A percentile compares a stretch with the other conserved stretches of the same genome.
These are phyloP conservation scores for Drosophila hamatofila DNA, from an alignment of 2,888 invertebrate genomes.

Conservation along the genomic window DNA sequence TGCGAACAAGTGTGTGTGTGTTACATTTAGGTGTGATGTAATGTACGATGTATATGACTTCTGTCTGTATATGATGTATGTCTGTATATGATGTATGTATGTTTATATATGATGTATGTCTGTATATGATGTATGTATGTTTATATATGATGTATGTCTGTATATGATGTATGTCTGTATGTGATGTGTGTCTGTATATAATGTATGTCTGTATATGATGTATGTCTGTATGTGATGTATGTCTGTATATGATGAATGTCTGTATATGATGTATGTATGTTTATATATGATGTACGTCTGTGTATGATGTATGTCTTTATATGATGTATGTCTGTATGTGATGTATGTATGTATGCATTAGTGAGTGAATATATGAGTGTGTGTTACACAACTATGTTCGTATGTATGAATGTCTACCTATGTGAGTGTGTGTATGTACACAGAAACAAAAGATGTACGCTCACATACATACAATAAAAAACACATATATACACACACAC, in stretches of 20 bases:
- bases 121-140: not conserved
- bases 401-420: not conserved
- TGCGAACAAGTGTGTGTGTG: no score
- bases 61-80: conserved; percentile 19
- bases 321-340: not conserved
- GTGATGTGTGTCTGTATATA: not conserved
- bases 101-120: conserved; percentile 15
- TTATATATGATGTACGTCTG: conserved; percentile 19
- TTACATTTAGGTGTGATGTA: conserved; percentile 6
- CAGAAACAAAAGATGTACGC: not conserved
- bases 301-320: conserved; percentile 16
- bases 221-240: conserved; percentile 15
- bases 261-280: not conserved
- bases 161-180: conserved; percentile 16
- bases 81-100: no score
- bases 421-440: conserved; percentile 18
- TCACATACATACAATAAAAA: conserved; percentile 1
- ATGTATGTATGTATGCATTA: conserved; percentile 10
- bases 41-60: no score
- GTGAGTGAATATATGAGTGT: not conserved
- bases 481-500: conserved; percentile 1
- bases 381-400: not conserved
- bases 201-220: conserved; percentile 18
- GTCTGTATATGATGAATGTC: conserved; percentile 2
- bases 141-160: conserved; percentile 15